Conservation (phyloP, 2,797 vertebrate genomes). For the Notolabrus celidotus region DNA sequence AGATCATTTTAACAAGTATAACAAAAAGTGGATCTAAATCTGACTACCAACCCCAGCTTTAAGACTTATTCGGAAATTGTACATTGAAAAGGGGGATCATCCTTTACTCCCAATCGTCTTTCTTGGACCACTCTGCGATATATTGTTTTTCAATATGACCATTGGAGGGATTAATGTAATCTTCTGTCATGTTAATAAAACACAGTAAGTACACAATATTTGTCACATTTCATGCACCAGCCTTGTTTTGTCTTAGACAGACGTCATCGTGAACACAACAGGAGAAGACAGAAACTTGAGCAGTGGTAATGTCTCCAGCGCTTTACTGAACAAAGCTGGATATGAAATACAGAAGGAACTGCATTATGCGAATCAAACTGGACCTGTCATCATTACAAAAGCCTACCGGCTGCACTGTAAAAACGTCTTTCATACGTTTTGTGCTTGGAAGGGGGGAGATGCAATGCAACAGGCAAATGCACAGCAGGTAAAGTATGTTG, state of each 20-base stretch:
- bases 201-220: no score
- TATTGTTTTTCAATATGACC: neutral
- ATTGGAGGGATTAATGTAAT: no score
- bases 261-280: conserved; percentile 85
- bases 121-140: no score
- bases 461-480: rapidly evolving
- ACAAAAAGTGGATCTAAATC: no score
- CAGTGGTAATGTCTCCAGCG: neutral
- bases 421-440: conserved; percentile 79
- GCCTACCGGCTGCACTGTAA: conserved; percentile 51
- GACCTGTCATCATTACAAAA: conserved; percentile 43
- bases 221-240: neutral
- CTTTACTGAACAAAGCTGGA: conserved; percentile 78
- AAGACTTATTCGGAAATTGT: no score
- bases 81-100: no score
- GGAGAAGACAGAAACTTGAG: rapidly evolving
- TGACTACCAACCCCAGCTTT: no score
- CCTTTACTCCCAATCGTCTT: no score
- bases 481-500: conserved; percentile 56
- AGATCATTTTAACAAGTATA: no score
- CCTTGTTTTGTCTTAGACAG: conserved; percentile 76
- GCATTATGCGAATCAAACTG: rapidly evolving
- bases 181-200: neutral
- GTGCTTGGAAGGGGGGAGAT: rapidly evolving
- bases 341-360: conserved; percentile 59